Evolutionary conservation across 2,797 vertebrate species (phyloP), one percentile per base, ranked within the genome.

Genomic region (Pangasius krempfi): DNA sequence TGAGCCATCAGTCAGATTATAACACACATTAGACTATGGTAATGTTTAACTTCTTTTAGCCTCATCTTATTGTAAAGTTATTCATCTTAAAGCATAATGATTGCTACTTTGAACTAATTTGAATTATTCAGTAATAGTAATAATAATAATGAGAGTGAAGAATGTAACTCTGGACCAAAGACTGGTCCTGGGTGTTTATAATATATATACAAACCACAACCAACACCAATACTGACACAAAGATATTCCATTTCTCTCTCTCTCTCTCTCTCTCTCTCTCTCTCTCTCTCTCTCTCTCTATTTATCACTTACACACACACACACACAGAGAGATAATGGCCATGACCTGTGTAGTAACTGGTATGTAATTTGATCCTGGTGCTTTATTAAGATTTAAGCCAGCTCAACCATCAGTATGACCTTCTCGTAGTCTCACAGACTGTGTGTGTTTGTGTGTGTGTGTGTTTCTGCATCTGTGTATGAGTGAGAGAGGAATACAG

Each of bases 281-380:
- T 70, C 33, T 44, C 70, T 40, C 20, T 44, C 16, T 40, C 7
- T 22, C 33, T 37, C 14, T 3, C 33, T 22, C 7, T 4, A 3
- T 25, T 50, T 40, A 76, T 73, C 20, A 37, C 40, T 37, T 30
- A 87, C 58, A 79, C 60, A 70, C 40, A 54, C 60, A 37, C 66
- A 54, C 47, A 81, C 18, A 81, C 37, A 54, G 12, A 85, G 12
- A 85, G 37, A 76, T 62, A 75, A 86, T 90, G 79, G 47, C 58
- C 44, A 13, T 87, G 66, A 84, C 50, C 66, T 78, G 60, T 62
- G 64, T 87, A 85, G 82, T 87, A 87, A 82, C 47, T 87, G 76
- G 84, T 89, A 91, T 86, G 88, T 89, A 91, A 92, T 90, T 72
- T 9, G 78, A 91, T 89, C 86, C 80, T 64, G 85, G 70, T 86